These are phyloP conservation scores for Dermatemys mawii DNA, from an alignment of 2,113 vertebrate genomes.

Conservation along the genomic window DNA sequence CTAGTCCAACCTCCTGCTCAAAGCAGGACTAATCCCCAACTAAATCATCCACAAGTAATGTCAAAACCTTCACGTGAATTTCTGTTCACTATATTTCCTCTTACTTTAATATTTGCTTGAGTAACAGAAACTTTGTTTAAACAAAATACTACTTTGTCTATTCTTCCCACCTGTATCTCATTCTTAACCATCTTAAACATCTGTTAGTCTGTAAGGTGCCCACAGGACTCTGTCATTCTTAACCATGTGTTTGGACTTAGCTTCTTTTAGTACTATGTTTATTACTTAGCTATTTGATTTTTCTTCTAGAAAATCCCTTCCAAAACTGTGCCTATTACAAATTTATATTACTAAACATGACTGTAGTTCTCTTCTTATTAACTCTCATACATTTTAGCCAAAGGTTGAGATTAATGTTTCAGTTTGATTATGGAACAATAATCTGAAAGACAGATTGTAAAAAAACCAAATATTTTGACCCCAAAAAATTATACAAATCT, in stretches of 20 bases:
- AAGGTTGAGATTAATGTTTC: not conserved
- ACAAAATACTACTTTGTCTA: not conserved
- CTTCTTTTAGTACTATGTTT: not conserved
- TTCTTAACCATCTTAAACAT: not conserved
- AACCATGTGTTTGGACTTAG: not conserved
- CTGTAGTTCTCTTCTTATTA: not conserved
- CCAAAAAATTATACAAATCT: not conserved
- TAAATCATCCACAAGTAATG: no score
- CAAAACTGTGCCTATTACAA: not conserved
- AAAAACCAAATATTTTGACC: not conserved
- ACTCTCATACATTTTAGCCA: not conserved
- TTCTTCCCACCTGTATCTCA: not conserved
- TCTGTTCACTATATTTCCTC: not conserved
- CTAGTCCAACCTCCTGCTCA: no score
- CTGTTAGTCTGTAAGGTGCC: no score
- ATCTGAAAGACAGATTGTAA: not conserved
- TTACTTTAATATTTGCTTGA: not conserved
- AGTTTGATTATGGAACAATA: not conserved
- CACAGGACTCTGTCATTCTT: no score
- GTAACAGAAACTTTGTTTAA: not conserved
- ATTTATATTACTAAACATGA: accelerated
- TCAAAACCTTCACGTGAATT: not conserved
- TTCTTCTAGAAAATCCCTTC: not conserved
- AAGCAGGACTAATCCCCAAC: no score
- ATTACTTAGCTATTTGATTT: accelerated